phyloP scores from a whole-genome alignment of 2,888 invertebrate genomes.

The Anoncus sp. region DNA sequence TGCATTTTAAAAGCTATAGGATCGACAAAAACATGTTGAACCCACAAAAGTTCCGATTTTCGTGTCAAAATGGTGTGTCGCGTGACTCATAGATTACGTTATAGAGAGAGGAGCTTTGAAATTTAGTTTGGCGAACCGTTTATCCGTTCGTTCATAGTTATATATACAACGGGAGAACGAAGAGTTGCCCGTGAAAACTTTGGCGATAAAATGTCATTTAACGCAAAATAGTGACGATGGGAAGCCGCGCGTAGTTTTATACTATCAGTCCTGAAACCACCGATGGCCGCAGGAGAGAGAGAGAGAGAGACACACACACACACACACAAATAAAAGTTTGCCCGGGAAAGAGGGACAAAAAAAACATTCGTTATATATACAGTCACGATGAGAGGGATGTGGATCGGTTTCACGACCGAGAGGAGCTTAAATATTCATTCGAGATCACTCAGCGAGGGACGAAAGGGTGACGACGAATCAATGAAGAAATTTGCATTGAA shows the following conservation, averaged over 20 bases:
- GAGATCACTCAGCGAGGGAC: slow-evolving; percentile 70
- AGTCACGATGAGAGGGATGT: slow-evolving; percentile 31
- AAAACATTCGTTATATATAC: slow-evolving; percentile 27
- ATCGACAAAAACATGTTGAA: no score
- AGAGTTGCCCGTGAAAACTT: slow-evolving; percentile 19
- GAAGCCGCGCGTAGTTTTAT: slow-evolving; percentile 7
- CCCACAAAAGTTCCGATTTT: no score
- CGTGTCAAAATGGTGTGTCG: no score
- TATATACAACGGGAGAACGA: not conserved
- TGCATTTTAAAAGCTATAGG: no score
- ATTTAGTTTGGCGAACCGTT: slow-evolving; percentile 19
- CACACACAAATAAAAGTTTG: slow-evolving; percentile 53
- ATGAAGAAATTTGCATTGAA: slow-evolving; percentile 46
- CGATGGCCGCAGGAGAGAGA: slow-evolving; percentile 19
- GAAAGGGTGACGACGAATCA: slow-evolving; percentile 50
- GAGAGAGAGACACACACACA: no score
- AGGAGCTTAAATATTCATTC: slow-evolving; percentile 75
- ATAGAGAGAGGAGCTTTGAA: slow-evolving; percentile 32
- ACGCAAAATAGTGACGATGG: slow-evolving; percentile 27
- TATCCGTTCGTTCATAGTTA: slow-evolving; percentile 11
- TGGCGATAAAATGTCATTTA: slow-evolving; percentile 58
- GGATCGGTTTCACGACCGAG: slow-evolving; percentile 38
- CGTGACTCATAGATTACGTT: no score
- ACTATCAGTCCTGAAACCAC: slow-evolving; percentile 4
- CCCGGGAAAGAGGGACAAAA: slow-evolving; percentile 15